Percentiles rank a stretch among this genome's conserved stretches.
phyloP scores from a whole-genome alignment of 2,888 invertebrate species.

The Agrotis clavis region DNA sequence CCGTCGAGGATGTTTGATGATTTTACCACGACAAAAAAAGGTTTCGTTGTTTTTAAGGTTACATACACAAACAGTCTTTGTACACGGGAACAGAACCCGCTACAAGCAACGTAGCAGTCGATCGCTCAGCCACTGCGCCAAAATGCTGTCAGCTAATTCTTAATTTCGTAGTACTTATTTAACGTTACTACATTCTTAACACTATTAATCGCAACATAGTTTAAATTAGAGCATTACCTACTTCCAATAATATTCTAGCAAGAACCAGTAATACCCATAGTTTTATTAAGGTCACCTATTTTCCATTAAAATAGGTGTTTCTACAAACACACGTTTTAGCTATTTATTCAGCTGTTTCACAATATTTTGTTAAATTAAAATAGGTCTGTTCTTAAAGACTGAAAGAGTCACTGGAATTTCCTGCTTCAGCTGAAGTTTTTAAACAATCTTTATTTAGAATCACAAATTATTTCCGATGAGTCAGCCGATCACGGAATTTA shows the following conservation, averaged over 20 bases:
- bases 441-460: constrained; percentile 40
- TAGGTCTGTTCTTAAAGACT: constrained; percentile 21
- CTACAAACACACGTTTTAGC: constrained; percentile 9
- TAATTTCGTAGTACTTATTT: no score
- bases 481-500: constrained; percentile 27
- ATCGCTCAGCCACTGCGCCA: no score
- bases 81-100: no score
- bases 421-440: constrained; percentile 46
- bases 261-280: neutral
- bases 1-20: no score
- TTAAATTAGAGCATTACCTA: neutral
- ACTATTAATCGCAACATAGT: neutral
- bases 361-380: constrained; percentile 30
- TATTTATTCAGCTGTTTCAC: constrained; percentile 50
- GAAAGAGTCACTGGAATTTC: constrained; percentile 59
- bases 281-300: constrained; percentile 32
- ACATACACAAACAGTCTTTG: no score
- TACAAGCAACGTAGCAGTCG: no score
- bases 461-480: constrained; percentile 24
- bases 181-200: no score
- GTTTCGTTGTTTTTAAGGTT: no score
- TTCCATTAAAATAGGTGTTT: constrained; percentile 25
- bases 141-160: no score
- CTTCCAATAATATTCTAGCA: neutral
- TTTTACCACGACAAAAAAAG: no score